Percentiles rank a stretch among this genome's conserved stretches.
Evolutionary conservation across 2,888 invertebrate genomes (phyloP).

Genomic region (Sepiola atlantica): DNA sequence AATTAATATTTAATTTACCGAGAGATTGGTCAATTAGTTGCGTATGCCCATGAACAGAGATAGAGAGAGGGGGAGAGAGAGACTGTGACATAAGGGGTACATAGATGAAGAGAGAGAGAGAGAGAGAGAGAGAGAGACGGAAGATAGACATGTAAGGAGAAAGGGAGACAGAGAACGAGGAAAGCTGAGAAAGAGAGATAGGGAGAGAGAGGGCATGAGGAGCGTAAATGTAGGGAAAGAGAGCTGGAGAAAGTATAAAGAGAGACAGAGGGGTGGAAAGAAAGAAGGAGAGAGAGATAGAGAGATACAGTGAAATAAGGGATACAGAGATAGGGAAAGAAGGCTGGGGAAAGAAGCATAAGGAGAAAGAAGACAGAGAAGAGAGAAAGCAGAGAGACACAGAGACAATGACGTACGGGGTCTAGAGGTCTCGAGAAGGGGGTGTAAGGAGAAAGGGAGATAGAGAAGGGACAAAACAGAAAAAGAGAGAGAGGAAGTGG

Average conservation of each 20-base stretch:
- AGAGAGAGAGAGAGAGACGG: fast-evolving
- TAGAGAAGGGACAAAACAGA: background rate
- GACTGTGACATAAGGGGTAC: background rate
- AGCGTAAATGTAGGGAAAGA: background rate
- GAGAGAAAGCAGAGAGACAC: background rate
- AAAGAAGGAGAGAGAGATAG: background rate
- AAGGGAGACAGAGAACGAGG: background rate
- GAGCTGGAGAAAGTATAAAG: background rate
- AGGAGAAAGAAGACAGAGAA: background rate
- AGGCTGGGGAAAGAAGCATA: background rate
- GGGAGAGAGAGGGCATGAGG: background rate
- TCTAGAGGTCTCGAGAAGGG: no score
- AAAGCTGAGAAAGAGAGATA: background rate
- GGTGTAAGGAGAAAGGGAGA: background rate
- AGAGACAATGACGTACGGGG: background rate
- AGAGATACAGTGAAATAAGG: background rate
- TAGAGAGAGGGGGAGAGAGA: no score
- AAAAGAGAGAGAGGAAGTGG: background rate
- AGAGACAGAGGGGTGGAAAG: background rate
- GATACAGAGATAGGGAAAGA: no score
- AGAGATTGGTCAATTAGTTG: background rate
- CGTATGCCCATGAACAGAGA: background rate
- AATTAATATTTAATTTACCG: background rate
- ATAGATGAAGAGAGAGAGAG: no score
- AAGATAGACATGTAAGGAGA: background rate